Base-by-base conservation (phyloP, 1,140 invertebrate species). In the Harlomillsia oculata region DNA sequence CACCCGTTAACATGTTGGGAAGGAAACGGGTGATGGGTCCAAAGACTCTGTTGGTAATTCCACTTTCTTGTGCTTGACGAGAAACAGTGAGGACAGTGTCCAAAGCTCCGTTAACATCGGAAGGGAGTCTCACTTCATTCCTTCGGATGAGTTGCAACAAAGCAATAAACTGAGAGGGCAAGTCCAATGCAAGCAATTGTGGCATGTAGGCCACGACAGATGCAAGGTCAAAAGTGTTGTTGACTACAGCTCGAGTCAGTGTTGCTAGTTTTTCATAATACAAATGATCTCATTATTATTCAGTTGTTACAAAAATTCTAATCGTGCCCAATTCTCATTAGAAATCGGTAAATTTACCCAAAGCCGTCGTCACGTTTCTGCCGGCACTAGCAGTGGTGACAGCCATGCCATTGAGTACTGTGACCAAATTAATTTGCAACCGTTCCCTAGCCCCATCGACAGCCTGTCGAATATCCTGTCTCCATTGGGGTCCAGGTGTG, bases 201-300 rank as follows among this genome's bases (percentile, higher is more conserved):
- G 59, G 59, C 23, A 57, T 39, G 49, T 61, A 61, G n/a, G 36
- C 59, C 9, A 61, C 59, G 13, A 61, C 59, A 3, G 29, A 25
- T 25, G 54, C 49, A 2, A 61, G 44, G 41, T 57, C 54, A 43
- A 61, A 44, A 16, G 49, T 52, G 18, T 52, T 44, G 2, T 29
- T 57, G 20, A 39, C 21, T 4, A 61, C 37, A n/a, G 53, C 59
- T 18, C 36, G 29, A n/a, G 54, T 61, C 25, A 61, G 36, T 13
- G 29, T 46, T 11, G 37, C 54, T 54, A n/a, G n/a, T n/a, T n/a
- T n/a, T n/a, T n/a, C n/a, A n/a, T n/a, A 26, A 8, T 23, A 11
- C 8, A 16, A 30, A 34, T 49, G 29, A 34, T 9, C 21, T 29
- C n/a, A n/a, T n/a, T n/a, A n/a, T n/a, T n/a, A n/a, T n/a, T n/a